A percentile compares a stretch with the other conserved stretches of the same genome.
Evolutionary conservation across 2,888 invertebrate genomes (phyloP).

Genomic region (Pediacus dermestoides): DNA sequence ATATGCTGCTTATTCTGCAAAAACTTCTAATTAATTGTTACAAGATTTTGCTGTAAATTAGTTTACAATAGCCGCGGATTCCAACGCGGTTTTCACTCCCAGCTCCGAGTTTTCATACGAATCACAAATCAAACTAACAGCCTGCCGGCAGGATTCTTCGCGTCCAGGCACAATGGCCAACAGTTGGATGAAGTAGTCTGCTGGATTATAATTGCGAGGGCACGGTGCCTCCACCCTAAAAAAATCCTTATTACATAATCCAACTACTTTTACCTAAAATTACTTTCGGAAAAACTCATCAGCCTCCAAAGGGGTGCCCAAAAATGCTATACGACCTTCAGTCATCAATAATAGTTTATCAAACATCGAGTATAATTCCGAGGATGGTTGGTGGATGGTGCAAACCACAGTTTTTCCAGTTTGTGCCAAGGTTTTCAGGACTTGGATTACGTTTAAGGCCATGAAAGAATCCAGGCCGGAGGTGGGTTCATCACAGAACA

Average conservation of each 20-base stretch:
- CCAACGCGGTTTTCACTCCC: slow-evolving; percentile 59
- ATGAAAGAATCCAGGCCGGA: slow-evolving; percentile 95
- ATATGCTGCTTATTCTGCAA: neutral
- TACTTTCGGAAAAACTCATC: slow-evolving; percentile 77
- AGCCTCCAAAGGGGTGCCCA: slow-evolving; percentile 78
- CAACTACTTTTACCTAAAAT: slow-evolving; percentile 5
- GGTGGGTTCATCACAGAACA: slow-evolving; percentile 98
- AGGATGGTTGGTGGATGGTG: slow-evolving; percentile 95
- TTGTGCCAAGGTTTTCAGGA: slow-evolving; percentile 67
- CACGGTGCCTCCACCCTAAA: slow-evolving; percentile 75
- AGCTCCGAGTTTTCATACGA: slow-evolving; percentile 65
- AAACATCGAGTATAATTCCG: slow-evolving; percentile 85
- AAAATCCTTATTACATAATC: slow-evolving; percentile 14
- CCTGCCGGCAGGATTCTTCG: slow-evolving; percentile 74
- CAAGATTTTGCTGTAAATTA: neutral
- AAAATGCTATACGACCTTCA: slow-evolving; percentile 85
- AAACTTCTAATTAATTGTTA: neutral
- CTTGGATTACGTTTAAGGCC: slow-evolving; percentile 89
- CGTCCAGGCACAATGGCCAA: slow-evolving; percentile 81
- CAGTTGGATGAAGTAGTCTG: slow-evolving; percentile 89
- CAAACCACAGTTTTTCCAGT: slow-evolving; percentile 87
- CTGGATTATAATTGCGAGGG: slow-evolving; percentile 89
- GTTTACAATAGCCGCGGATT: slow-evolving; percentile 54
- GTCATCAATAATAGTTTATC: slow-evolving; percentile 86
- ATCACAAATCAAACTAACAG: slow-evolving; percentile 76